phyloP scores from a whole-genome alignment of 2,797 vertebrate genomes.

The Malacoctenus gilli region DNA sequence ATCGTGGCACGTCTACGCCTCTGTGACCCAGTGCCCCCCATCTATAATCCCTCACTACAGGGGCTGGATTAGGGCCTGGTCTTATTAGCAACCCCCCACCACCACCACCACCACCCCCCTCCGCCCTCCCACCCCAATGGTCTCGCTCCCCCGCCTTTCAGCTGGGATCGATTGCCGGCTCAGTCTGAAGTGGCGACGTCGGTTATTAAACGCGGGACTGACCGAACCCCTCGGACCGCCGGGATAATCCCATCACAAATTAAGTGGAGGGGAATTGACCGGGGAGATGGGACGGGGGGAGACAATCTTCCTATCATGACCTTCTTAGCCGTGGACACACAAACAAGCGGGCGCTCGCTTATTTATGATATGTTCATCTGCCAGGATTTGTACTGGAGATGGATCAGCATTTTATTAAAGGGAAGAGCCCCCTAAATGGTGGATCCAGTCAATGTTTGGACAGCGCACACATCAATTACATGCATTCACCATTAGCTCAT shows the following conservation, averaged over 20 bases:
- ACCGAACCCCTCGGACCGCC: slow-evolving; percentile 65
- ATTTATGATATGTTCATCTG: slow-evolving; percentile 44
- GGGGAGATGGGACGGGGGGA: slow-evolving; percentile 40
- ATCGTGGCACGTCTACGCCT: slow-evolving; percentile 53
- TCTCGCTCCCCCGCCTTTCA: slow-evolving; percentile 54
- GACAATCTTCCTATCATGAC: slow-evolving; percentile 56
- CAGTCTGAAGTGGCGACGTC: slow-evolving; percentile 69
- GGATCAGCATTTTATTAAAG: slow-evolving; percentile 38
- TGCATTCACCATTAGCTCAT: slow-evolving; percentile 4
- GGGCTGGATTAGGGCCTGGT: slow-evolving; percentile 72
- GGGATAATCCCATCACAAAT: slow-evolving; percentile 80
- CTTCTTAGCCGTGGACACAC: slow-evolving; percentile 49
- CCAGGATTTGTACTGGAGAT: slow-evolving; percentile 35
- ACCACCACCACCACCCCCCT: too few relatives aligned
- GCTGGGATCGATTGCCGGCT: slow-evolving; percentile 77
- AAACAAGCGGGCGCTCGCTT: slow-evolving; percentile 28
- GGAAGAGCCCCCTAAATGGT: slow-evolving; percentile 6
- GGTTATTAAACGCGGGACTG: slow-evolving; percentile 81
- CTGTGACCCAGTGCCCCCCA: slow-evolving; percentile 53
- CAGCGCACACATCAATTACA: slow-evolving; percentile 1
- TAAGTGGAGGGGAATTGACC: slow-evolving; percentile 67
- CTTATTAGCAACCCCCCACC: slow-evolving; percentile 67
- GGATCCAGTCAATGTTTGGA: slow-evolving; percentile 18
- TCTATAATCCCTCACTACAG: slow-evolving; percentile 71
- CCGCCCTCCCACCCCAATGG: too few relatives aligned